phyloP scores from a whole-genome alignment of 2,888 invertebrate species.

The Platycnemis pennipes region DNA sequence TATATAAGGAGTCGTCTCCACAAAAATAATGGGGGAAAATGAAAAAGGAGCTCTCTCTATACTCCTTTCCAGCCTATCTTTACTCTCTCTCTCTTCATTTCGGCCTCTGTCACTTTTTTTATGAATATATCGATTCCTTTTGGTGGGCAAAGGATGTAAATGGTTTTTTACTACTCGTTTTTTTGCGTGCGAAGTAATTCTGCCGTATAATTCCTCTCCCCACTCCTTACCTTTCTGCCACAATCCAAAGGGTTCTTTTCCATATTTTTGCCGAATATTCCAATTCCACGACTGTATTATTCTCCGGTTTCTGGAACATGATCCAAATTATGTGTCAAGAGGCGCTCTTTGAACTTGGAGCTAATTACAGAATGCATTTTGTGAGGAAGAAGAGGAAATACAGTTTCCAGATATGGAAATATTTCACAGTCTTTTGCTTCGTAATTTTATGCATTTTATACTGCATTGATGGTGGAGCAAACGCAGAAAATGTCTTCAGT shows the following conservation, averaged over 20 bases:
- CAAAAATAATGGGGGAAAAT: slow-evolving; percentile 28
- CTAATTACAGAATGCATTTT: background rate
- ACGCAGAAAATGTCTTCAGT: no score
- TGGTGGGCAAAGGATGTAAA: background rate
- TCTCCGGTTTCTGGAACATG: background rate
- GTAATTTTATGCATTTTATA: no score
- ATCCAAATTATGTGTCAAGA: background rate
- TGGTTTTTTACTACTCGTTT: background rate
- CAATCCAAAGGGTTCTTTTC: background rate
- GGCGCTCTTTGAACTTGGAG: background rate
- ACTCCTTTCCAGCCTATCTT: no score
- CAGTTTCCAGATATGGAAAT: background rate
- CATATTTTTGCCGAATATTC: background rate
- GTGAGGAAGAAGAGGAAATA: background rate
- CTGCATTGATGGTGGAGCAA: no score
- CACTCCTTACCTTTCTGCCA: background rate
- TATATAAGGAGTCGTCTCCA: background rate
- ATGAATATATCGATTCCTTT: background rate
- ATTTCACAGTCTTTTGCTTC: background rate
- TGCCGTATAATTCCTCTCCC: background rate
- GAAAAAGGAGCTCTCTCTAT: background rate
- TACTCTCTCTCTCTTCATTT: background rate
- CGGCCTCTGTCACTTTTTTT: background rate
- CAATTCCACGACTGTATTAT: background rate
- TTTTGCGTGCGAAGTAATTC: background rate